These are phyloP conservation scores for Meloidogyne floridensis DNA, from an alignment of 1,140 invertebrate species.

Conservation along the genomic window DNA sequence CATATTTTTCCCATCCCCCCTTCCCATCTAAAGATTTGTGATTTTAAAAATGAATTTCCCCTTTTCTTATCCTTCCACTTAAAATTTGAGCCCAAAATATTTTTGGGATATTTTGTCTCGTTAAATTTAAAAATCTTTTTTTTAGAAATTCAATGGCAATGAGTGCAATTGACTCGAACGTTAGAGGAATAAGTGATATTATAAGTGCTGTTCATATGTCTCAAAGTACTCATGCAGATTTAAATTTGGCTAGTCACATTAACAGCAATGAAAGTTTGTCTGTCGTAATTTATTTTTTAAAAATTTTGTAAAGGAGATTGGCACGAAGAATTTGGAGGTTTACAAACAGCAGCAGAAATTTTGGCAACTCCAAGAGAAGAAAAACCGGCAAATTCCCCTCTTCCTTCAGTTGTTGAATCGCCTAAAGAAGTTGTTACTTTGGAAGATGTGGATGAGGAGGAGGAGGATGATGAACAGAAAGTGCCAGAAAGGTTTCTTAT, in stretches of 20 bases:
- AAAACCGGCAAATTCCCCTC: slow-evolving; percentile 9
- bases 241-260: slow-evolving; percentile 65
- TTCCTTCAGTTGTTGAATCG: slow-evolving; percentile 20
- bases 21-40: no score
- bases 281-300: background rate
- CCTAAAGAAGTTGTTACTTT: background rate
- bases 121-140: background rate
- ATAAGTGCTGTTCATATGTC: slow-evolving; percentile 64
- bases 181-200: slow-evolving; percentile 62
- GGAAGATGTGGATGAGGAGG: background rate
- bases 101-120: background rate
- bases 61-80: no score
- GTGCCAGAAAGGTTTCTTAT: background rate
- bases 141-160: slow-evolving; percentile 49
- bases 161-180: slow-evolving; percentile 63
- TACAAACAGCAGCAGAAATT: slow-evolving; percentile 53
- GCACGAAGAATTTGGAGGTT: slow-evolving; percentile 62
- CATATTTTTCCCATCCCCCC: no score
- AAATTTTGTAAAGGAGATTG: slow-evolving; percentile 51
- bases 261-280: slow-evolving; percentile 53
- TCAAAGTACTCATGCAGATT: slow-evolving; percentile 61
- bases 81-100: no score
- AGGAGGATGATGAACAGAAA: background rate
- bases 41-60: no score
- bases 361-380: slow-evolving; percentile 55